Evolutionary conservation across 2,113 vertebrate species (phyloP).

Genomic region (Myiozetetes cayanensis): DNA sequence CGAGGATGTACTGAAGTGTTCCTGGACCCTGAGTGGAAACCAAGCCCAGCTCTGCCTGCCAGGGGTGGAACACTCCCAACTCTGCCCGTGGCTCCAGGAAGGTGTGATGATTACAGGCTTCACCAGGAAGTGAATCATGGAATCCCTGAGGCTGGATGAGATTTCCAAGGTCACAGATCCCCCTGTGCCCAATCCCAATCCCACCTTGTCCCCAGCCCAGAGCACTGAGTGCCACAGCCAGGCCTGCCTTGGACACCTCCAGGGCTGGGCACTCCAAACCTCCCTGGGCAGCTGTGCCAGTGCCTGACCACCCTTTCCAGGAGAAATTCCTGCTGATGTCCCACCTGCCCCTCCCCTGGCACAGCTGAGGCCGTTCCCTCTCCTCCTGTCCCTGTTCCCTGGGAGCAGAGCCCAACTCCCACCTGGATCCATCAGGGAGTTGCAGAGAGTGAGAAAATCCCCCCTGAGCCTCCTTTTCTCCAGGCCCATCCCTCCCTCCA

Average conservation of each 20-base stretch:
- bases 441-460: neutral
- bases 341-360: neutral
- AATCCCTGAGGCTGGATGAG: neutral
- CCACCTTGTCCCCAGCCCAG: neutral
- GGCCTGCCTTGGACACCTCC: neutral
- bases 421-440: neutral
- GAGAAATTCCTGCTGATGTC: neutral
- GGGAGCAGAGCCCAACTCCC: neutral
- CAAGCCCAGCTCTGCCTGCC: neutral
- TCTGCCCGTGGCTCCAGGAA: neutral
- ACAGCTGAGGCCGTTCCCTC: neutral
- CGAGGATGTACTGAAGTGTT: neutral
- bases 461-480: neutral
- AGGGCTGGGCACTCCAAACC: neutral
- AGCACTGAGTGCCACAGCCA: neutral
- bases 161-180: rapidly evolving
- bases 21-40: neutral
- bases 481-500: neutral
- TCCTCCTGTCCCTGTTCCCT: neutral
- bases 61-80: neutral
- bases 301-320: neutral
- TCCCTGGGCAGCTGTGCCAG: neutral
- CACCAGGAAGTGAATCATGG: neutral
- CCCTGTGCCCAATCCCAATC: neutral
- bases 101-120: neutral